A percentile compares a stretch with the other conserved stretches of the same genome.
Conservation (phyloP, 2,888 invertebrate species). For the Oscheius sp. region DNA sequence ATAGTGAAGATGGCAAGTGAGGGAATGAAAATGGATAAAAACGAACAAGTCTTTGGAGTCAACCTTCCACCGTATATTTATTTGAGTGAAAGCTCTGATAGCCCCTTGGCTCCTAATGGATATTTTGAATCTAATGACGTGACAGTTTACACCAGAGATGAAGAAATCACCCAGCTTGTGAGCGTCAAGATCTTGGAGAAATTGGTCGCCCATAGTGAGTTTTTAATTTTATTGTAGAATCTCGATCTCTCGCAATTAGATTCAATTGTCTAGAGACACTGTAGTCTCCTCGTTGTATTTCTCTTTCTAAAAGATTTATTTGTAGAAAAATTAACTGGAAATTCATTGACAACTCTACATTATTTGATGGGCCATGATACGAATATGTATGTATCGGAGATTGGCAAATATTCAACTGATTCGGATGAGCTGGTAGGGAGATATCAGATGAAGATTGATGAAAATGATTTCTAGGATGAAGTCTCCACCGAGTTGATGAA, state of each 20-base stretch:
- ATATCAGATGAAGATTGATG: background rate
- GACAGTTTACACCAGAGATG: background rate
- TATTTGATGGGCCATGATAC: background rate
- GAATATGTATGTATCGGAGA: background rate
- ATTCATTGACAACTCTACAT: background rate
- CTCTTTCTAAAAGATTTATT: too few relatives aligned
- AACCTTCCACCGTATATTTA: too few relatives aligned
- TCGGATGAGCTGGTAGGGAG: conserved; percentile 14
- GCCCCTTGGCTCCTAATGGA: too few relatives aligned
- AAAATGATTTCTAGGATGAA: conserved; percentile 32
- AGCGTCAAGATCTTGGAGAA: background rate
- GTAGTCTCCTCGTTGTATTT: too few relatives aligned
- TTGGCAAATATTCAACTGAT: conserved; percentile 1
- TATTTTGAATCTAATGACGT: too few relatives aligned
- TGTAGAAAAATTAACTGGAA: conserved; percentile 6
- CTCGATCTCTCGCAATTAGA: too few relatives aligned
- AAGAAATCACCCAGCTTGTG: background rate
- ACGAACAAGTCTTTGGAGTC: too few relatives aligned
- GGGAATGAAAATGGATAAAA: too few relatives aligned
- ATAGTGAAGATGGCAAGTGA: too few relatives aligned
- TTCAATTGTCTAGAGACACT: too few relatives aligned
- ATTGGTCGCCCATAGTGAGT: conserved; percentile 3
- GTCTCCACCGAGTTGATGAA: conserved; percentile 38
- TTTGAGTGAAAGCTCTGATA: too few relatives aligned
- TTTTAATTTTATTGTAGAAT: too few relatives aligned